Conservation (phyloP, 2,113 vertebrate species). For the Helogale parvula region DNA sequence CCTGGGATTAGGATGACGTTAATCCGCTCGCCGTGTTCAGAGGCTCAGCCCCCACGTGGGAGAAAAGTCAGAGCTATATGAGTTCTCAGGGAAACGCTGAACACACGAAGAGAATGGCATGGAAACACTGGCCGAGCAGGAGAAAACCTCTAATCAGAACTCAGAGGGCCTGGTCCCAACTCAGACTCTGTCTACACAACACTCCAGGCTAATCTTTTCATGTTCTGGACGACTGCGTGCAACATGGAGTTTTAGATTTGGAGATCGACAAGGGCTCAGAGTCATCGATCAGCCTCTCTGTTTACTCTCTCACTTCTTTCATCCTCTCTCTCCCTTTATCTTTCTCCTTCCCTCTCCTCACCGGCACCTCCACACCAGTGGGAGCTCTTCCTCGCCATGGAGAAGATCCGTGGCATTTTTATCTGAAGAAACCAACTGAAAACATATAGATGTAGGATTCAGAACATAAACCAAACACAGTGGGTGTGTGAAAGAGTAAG, state of each 20-base stretch:
- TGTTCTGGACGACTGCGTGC: background rate
- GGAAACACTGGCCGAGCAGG: rapidly evolving
- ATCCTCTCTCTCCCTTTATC: rapidly evolving
- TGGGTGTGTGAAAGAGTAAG: too few relatives aligned
- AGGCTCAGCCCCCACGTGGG: background rate
- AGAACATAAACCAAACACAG: background rate
- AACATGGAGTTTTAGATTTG: background rate
- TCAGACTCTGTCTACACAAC: background rate
- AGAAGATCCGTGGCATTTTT: background rate
- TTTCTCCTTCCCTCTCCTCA: too few relatives aligned
- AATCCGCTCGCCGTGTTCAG: background rate
- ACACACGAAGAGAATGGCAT: rapidly evolving
- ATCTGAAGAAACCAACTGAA: background rate
- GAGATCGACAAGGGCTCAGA: background rate
- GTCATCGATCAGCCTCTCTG: rapidly evolving
- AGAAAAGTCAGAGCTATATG: background rate
- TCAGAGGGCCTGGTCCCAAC: background rate
- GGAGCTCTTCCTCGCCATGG: background rate
- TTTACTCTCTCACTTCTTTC: background rate
- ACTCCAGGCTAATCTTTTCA: too few relatives aligned
- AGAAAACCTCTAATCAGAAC: background rate
- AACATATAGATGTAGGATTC: background rate
- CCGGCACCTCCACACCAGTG: rapidly evolving
- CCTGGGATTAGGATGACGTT: background rate
- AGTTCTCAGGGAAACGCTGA: too few relatives aligned